Base-by-base conservation (phyloP, 2,797 vertebrate species). In the Sebastolobus alascanus region DNA sequence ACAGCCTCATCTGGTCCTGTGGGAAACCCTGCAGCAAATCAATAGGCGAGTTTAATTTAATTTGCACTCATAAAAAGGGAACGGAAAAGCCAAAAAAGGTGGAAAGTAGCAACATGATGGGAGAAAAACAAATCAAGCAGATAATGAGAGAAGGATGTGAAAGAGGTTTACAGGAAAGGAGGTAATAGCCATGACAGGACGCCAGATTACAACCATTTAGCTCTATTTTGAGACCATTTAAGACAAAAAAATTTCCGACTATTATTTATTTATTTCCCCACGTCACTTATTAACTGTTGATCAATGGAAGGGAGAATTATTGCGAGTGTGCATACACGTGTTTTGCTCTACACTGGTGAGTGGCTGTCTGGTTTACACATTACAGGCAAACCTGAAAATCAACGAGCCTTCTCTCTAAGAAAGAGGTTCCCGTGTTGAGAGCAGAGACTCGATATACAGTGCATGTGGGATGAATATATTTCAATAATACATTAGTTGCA, bases 1-100 rank as follows among this genome's bases (percentile, higher is more conserved):
- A 99, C 89, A 99, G 95, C 81, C 99, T 97, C 95, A 99, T 99
- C 92, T 99, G 99, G 95, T 99, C 98, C 93, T 99, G 98, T 83
- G 99, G 98, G 95, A 98, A 99, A 86, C 98, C 99, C 99, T 99
- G 92, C 64, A 89, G 68, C 69, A 89, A 68, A 93, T 66, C 38
- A 76, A 83, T 1, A 20, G 8, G 31, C 10, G 5, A 33, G 43
- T 38, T 74, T 61, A 40, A 40, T 65, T 80, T 70, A n/a, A 58
- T 68, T 63, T 65, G 37, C 20, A 5, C 10, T 46, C 22, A 11
- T 3, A 18, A 18, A 20, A 43, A 25, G 22, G 7, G 6, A 37
- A 43, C 1, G 0, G 2, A n/a, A 25, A 38, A 63, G 16, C 1
- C 5, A 46, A 55, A 58, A 58, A 52, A 12, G 5, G 6, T 43